phyloP scores from a whole-genome alignment of 30 jellyfish, hydroid and myxozoan genomes.

The Phacellophora camtschatica region DNA sequence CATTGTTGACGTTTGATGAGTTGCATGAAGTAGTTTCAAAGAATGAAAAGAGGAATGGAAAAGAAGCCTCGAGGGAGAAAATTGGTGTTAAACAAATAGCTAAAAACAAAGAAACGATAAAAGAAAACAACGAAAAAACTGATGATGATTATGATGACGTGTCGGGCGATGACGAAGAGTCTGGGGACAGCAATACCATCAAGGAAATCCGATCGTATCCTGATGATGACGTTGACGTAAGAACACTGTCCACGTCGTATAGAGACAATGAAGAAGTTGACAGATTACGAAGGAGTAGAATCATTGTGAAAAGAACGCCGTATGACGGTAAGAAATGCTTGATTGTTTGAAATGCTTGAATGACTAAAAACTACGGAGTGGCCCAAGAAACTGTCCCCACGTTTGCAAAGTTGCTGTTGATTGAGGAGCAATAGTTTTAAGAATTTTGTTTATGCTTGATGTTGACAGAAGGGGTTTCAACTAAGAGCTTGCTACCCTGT shows the following conservation, averaged over 20 bases:
- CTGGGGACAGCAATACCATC: conserved; percentile 33
- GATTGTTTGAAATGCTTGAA: background rate
- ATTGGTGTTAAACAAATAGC: background rate
- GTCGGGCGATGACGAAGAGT: conserved; percentile 55
- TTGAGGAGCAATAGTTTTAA: too few species aligned
- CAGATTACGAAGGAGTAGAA: conserved; percentile 28
- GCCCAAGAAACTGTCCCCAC: background rate
- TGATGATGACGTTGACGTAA: conserved; percentile 30
- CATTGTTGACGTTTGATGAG: conserved; percentile 89
- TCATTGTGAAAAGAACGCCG: conserved; percentile 75
- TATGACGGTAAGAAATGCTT: conserved; percentile 32
- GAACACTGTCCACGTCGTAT: conserved; percentile 44
- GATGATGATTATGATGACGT: conserved; percentile 43
- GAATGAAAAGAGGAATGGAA: background rate
- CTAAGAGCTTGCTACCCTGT: too few species aligned
- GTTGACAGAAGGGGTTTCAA: too few species aligned
- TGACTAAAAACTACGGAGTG: background rate
- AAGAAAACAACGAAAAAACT: background rate
- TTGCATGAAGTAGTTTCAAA: conserved; percentile 80
- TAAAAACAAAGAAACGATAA: background rate
- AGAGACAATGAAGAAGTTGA: conserved; percentile 45
- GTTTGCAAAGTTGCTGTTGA: too few species aligned
- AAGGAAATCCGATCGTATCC: conserved; percentile 19
- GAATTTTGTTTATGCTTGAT: too few species aligned
- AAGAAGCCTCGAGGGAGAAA: too few species aligned